Conservation (phyloP, 2,113 vertebrate species). For the Xiphorhynchus elegans region DNA sequence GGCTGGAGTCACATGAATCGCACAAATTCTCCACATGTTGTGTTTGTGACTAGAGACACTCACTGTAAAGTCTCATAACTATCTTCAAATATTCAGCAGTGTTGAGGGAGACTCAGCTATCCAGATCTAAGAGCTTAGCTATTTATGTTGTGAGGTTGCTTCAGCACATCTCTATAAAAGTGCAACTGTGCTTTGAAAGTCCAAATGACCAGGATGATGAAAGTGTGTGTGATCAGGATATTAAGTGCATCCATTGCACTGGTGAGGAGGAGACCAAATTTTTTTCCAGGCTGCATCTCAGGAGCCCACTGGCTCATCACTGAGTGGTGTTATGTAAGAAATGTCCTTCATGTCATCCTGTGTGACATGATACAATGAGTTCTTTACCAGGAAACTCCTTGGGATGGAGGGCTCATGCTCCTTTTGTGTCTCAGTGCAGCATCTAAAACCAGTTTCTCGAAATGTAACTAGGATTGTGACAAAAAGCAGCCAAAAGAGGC, state of each 20-base stretch:
- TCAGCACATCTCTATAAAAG: neutral
- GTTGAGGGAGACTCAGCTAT: neutral
- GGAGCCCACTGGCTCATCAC: neutral
- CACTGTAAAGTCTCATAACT: neutral
- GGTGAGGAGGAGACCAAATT: neutral
- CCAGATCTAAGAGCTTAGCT: neutral
- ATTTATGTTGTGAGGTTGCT: neutral
- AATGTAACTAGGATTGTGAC: neutral
- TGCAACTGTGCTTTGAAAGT: neutral
- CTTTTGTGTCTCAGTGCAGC: neutral
- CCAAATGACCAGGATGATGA: neutral
- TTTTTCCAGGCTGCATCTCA: neutral
- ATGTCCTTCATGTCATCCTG: neutral
- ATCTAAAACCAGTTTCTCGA: neutral
- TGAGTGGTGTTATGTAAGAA: neutral
- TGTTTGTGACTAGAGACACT: neutral
- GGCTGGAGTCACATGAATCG: neutral
- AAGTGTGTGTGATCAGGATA: neutral
- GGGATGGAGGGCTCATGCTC: neutral
- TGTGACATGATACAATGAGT: rapidly evolving
- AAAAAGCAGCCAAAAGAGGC: neutral
- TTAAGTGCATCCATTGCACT: neutral
- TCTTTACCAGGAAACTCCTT: neutral
- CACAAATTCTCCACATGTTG: rapidly evolving
- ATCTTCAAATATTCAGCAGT: neutral